Base-by-base conservation (phyloP, 2,888 invertebrate genomes). In the Calephelis perditalis region DNA sequence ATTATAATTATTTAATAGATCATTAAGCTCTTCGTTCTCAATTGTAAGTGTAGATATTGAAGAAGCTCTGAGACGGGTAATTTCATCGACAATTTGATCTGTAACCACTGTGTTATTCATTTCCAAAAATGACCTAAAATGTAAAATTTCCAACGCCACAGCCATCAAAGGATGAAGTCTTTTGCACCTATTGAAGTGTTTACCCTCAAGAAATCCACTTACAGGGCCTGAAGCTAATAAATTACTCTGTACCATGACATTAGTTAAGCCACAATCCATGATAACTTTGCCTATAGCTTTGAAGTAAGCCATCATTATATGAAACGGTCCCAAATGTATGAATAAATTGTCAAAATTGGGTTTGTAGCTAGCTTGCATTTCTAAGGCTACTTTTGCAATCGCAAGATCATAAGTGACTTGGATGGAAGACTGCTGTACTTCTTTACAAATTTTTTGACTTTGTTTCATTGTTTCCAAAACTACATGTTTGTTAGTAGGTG, bases 141-240 rank as follows among this genome's bases (percentile, higher is more conserved):
- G 60, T 62, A 66, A 60, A 49, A 63, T 54, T 60, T 68, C 57
- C 12, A 67, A 49, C 12, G 59, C 67, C n/a, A 66, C 7, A 26
- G 65, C 45, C 55, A 68, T 43, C 47, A 69, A 40, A 45, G 68
- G 65, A 62, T 69, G 68, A 7, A 68, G 49, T 36, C 65, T 54
- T 63, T 73, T 72, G 52, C 73, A 75, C 6, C 73, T 63, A 58
- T 75, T 75, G 54, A 71, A 76, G 63, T 74, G 71, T 62, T 74
- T 75, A 43, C 75, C 69, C 9, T 67, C 68, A n/a, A 73, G 43
- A 66, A 75, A 75, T 43, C 73, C 68, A 61, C 69, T 69, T n/a
- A 70, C 64, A 0, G 75, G 76, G 8, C 74, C 73, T 0, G 35
- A 59, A 3, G 73, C 73, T 63, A 75, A 56, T n/a, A 68, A 65